Percentiles rank a stretch among this genome's conserved stretches.
Evolutionary conservation across 2,888 invertebrate species (phyloP).

Genomic region (Macroteleia sp.): DNA sequence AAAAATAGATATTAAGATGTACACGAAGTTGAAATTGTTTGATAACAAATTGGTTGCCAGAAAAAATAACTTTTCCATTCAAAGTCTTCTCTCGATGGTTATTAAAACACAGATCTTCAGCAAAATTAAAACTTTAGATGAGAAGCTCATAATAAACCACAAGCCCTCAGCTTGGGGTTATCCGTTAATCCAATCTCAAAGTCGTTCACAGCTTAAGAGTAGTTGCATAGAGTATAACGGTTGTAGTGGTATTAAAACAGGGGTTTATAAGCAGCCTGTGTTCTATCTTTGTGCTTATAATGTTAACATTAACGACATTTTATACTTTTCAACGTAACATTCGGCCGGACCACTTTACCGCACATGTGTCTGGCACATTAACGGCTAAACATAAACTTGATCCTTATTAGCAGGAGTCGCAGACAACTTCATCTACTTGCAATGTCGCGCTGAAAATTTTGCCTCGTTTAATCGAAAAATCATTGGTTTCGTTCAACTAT

Average conservation of each 20-base stretch:
- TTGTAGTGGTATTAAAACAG: slow-evolving; percentile 50
- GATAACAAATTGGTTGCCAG: slow-evolving; percentile 41
- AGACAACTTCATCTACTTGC: too few relatives aligned
- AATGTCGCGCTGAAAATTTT: too few relatives aligned
- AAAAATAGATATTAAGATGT: slow-evolving; percentile 51
- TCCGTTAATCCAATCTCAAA: slow-evolving; percentile 51
- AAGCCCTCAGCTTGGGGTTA: slow-evolving; percentile 43
- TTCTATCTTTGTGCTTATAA: slow-evolving; percentile 50
- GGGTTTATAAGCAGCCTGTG: slow-evolving; percentile 48
- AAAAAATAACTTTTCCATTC: slow-evolving; percentile 50
- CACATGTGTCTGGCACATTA: slow-evolving; percentile 32
- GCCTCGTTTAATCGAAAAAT: too few relatives aligned
- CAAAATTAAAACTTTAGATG: slow-evolving; percentile 55
- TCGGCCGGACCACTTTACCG: slow-evolving; percentile 26
- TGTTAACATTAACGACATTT: slow-evolving; percentile 52
- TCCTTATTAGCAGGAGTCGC: background rate
- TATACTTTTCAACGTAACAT: slow-evolving; percentile 41
- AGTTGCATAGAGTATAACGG: slow-evolving; percentile 52
- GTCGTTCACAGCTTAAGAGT: slow-evolving; percentile 53
- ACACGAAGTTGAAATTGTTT: slow-evolving; percentile 40
- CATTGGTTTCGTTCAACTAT: too few relatives aligned
- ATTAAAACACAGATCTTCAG: slow-evolving; percentile 54
- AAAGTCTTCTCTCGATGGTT: slow-evolving; percentile 4
- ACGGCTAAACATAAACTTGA: slow-evolving; percentile 25
- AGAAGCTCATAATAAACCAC: slow-evolving; percentile 58